phyloP scores from a whole-genome alignment of 2,797 vertebrate genomes.

The Enteromius paludinosus region DNA sequence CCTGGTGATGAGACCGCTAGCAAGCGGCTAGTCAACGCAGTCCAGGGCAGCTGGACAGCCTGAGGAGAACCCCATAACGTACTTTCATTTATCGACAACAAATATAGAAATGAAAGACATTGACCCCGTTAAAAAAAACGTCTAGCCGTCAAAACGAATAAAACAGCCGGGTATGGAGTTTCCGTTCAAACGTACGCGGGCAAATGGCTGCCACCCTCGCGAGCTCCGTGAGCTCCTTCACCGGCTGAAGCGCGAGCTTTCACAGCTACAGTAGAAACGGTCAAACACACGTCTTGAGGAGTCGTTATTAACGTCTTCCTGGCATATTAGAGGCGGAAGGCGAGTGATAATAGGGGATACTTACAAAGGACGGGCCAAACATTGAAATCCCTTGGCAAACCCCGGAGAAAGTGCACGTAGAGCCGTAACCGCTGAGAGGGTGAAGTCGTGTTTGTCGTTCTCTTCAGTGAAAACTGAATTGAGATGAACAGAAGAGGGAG shows the following conservation, averaged over 20 bases:
- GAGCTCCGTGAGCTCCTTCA: conserved; percentile 19
- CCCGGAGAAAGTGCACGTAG: conserved; percentile 81
- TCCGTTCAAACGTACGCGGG: conserved; percentile 33
- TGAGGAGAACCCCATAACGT: neutral
- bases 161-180: neutral
- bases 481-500: conserved; percentile 54
- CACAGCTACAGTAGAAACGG: conserved; percentile 2
- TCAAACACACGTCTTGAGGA: neutral
- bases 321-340: neutral
- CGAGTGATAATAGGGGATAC: conserved; percentile 57
- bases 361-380: conserved; percentile 84
- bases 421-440: conserved; percentile 71
- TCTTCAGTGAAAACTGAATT: conserved; percentile 74
- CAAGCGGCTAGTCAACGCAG: conserved; percentile 16
- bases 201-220: conserved; percentile 48
- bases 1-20: conserved; percentile 30
- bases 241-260: conserved; percentile 32
- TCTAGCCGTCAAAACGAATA: neutral
- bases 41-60: neutral
- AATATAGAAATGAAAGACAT: neutral
- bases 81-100: neutral
- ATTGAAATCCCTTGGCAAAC: conserved; percentile 86
- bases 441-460: conserved; percentile 77
- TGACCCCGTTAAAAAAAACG: neutral
- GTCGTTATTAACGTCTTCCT: neutral